phyloP scores from a whole-genome alignment of 2,888 invertebrate species.

The Thymelicus acteon region DNA sequence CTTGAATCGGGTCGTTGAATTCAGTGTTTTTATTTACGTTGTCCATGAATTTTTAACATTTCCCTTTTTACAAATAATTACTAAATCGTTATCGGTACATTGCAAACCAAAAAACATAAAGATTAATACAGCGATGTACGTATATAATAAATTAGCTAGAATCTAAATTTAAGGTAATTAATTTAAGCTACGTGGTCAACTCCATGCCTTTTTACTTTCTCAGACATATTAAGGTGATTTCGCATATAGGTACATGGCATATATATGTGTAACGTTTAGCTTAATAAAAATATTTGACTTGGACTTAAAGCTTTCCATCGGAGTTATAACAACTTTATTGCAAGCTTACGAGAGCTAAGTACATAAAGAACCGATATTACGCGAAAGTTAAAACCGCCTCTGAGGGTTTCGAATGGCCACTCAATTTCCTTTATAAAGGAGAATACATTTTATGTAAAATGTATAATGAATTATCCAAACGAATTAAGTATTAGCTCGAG shows the following conservation, averaged over 20 bases:
- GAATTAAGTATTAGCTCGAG: not conserved
- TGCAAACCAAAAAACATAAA: too few relatives aligned
- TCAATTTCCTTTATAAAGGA: constrained; percentile 29
- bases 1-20: too few relatives aligned
- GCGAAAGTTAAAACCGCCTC: constrained; percentile 26
- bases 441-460: constrained; percentile 12
- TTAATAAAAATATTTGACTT: not conserved
- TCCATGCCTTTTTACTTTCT: too few relatives aligned
- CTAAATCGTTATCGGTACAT: too few relatives aligned
- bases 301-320: not conserved
- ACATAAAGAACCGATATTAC: constrained; percentile 34
- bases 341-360: constrained; percentile 29
- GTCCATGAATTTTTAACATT: too few relatives aligned
- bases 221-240: too few relatives aligned
- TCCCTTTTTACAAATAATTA: too few relatives aligned
- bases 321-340: constrained; percentile 32
- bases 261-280: not conserved
- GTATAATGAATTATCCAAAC: constrained; percentile 7
- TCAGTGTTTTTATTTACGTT: too few relatives aligned
- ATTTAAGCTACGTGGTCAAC: too few relatives aligned
- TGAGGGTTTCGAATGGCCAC: constrained; percentile 20
- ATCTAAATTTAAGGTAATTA: too few relatives aligned
- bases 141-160: too few relatives aligned
- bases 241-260: not conserved
- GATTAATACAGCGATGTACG: too few relatives aligned